These are phyloP conservation scores for Gnatocerus cornutus DNA, from an alignment of 2,888 invertebrate species.

Conservation along the genomic window DNA sequence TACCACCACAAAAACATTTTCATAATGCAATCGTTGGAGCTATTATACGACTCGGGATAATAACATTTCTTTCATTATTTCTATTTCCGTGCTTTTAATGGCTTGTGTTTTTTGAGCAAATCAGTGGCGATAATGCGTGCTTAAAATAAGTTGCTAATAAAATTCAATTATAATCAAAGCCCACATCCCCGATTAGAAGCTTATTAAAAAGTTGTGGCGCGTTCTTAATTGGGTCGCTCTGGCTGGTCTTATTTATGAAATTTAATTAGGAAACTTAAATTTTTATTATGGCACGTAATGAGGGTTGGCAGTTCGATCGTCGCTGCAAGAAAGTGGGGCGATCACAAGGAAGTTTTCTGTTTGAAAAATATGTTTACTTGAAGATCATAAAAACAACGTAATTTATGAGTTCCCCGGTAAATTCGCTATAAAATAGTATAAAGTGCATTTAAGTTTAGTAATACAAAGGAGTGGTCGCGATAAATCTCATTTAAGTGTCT, in stretches of 20 bases:
- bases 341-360: constrained; percentile 40
- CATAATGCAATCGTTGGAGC: background rate
- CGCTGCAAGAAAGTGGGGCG: constrained; percentile 3
- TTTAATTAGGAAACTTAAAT: constrained; percentile 36
- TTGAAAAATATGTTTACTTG: constrained; percentile 50
- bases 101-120: no score
- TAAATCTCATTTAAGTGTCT: constrained; percentile 62
- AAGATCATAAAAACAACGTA: constrained; percentile 49
- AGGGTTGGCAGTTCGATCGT: constrained; percentile 9
- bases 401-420: constrained; percentile 51
- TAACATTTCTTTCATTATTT: no score
- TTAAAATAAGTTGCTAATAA: background rate
- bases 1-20: constrained; percentile 1
- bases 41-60: no score
- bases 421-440: constrained; percentile 58
- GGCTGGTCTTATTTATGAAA: constrained; percentile 16
- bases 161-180: background rate
- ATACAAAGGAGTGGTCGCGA: constrained; percentile 59
- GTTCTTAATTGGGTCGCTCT: constrained; percentile 22
- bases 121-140: no score
- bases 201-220: constrained; percentile 15
- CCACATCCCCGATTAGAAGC: constrained; percentile 6
- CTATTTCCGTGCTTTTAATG: no score
- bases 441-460: constrained; percentile 60
- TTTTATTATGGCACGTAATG: constrained; percentile 29